Evolutionary conservation across 2,113 vertebrate species (phyloP), one percentile per base, ranked within the genome.

Genomic region (Ploceus nigricollis): DNA sequence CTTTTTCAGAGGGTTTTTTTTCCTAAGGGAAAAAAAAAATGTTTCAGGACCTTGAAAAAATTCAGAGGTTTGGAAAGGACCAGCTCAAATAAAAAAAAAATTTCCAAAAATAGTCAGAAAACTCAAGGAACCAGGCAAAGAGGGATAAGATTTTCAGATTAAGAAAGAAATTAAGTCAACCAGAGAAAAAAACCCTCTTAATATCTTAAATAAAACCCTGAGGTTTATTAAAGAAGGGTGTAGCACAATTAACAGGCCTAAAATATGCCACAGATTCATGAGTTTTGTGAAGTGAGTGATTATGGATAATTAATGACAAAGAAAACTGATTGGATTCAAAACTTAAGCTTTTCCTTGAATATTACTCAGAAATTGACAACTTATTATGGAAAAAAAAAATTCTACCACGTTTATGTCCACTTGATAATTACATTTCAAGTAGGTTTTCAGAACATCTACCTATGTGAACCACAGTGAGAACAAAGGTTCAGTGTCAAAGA

Each of bases 331-430:
- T 8, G 10, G 10, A 76, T 75, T 82, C 18, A 82, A 61, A 90
- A 76, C 8, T 48, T 50, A 22, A 47, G 6, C 6, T 69, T 93
- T 82, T 45, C 7, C 28, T 92, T 76, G 31, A 75, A 40, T 20
- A 37, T 78, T 57, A 44, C 9, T 77, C 16, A 51, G 3, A 77
- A 63, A 13, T 23, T 2, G 8, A 3, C 33, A 71, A 19, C 24
- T 4, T 42, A 2, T 37, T 76, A 76, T 4, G 28, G 19, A 76
- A 18, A 4, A 28, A 71, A 77, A 61, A 47, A 7, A 15, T 53
- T 15, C 83, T 70, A 27, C 3, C 15, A 37, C 0, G 0, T 56
- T 66, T 72, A 60, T 9, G 0, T 31, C 6, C 25, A 22, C 6
- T 25, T 66, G 5, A 81, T 22, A 40, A 72, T 23, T 56, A 44